Evolutionary conservation across 2,797 vertebrate genomes (phyloP).

Genomic region (Petrocephalus sullivani): DNA sequence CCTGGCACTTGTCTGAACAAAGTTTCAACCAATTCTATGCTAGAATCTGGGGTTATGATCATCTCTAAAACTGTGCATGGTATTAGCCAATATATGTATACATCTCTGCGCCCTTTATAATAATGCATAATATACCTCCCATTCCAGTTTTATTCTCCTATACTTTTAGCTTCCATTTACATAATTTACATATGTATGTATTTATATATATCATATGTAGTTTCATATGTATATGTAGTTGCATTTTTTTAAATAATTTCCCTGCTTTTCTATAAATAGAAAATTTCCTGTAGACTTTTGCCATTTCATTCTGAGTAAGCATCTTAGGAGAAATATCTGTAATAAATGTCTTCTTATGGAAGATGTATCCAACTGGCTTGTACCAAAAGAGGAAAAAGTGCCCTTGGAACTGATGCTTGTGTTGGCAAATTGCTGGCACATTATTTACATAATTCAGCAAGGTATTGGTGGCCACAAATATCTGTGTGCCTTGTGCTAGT

Average conservation of each 20-base stretch:
- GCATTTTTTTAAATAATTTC: neutral
- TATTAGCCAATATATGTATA: neutral
- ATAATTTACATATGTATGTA: neutral
- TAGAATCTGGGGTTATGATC: neutral
- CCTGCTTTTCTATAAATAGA: neutral
- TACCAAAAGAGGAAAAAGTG: neutral
- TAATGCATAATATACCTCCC: too few relatives aligned
- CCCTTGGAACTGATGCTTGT: neutral
- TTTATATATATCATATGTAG: too few relatives aligned
- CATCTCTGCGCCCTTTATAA: too few relatives aligned
- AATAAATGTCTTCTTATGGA: neutral
- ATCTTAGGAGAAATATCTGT: neutral
- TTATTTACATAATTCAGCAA: slow-evolving; percentile 19
- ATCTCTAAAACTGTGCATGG: neutral
- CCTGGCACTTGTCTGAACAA: neutral
- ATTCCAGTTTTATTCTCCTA: neutral
- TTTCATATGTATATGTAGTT: too few relatives aligned
- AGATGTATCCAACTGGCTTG: neutral
- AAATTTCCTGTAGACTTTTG: neutral
- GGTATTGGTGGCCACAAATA: slow-evolving; percentile 9
- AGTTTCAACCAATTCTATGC: neutral
- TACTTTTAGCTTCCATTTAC: neutral
- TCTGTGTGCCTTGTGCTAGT: neutral
- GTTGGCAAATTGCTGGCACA: neutral
- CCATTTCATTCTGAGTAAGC: slow-evolving; percentile 21